Conservation (phyloP, 1,140 invertebrate genomes). For the Oedothorax gibbosus region DNA sequence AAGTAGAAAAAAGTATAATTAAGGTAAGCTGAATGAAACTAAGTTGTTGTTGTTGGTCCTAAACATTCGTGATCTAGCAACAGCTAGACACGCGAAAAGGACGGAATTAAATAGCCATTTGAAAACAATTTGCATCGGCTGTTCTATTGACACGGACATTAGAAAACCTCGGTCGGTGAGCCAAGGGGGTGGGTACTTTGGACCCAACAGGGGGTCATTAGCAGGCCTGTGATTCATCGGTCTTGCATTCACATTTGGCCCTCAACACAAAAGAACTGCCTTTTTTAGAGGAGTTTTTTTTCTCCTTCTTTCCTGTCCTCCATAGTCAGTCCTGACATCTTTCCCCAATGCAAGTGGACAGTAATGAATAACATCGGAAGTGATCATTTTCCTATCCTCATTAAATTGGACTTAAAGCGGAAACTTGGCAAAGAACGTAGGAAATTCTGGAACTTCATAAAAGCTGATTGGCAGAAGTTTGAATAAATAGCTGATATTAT, state of each 20-base stretch:
- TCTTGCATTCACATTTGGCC: conserved; percentile 34
- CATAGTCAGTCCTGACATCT: conserved; percentile 22
- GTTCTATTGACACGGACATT: conserved; percentile 61
- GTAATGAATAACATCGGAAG: conserved; percentile 8
- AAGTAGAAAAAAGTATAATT: too few relatives aligned
- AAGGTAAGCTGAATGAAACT: too few relatives aligned
- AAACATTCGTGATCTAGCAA: too few relatives aligned
- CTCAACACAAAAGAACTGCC: conserved; percentile 25
- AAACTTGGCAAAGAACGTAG: background rate
- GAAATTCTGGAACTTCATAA: conserved; percentile 8
- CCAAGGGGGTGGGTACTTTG: conserved; percentile 40
- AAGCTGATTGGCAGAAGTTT: conserved; percentile 5
- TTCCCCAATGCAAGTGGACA: background rate
- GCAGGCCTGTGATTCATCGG: conserved; percentile 48
- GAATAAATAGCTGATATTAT: background rate
- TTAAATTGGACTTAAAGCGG: conserved; percentile 1
- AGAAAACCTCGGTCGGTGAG: conserved; percentile 54
- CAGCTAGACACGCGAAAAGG: conserved; percentile 17
- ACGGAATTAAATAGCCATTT: conserved; percentile 60
- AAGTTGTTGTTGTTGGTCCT: too few relatives aligned
- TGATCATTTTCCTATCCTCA: conserved; percentile 23
- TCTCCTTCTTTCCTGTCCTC: too few relatives aligned
- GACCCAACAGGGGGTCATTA: conserved; percentile 53
- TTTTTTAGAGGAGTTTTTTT: conserved; percentile 33
- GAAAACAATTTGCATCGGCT: conserved; percentile 61